Evolutionary conservation across 2,113 vertebrate genomes (phyloP), one percentile per base, ranked within the genome.

Genomic region (Meriones unguiculatus): DNA sequence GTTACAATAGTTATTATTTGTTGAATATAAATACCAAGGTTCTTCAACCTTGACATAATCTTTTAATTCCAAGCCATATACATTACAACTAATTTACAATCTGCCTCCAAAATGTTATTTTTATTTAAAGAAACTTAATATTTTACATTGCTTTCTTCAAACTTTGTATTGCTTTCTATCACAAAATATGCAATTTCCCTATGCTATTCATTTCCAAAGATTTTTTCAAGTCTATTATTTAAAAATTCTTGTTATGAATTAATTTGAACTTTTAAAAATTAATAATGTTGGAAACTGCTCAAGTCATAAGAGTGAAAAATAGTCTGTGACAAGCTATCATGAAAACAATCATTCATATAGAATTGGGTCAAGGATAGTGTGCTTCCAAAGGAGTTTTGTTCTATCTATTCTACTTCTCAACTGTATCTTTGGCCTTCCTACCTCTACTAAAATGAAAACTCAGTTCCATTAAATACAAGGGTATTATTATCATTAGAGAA

Each of bases 401-500:
- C 59, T 94, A 67, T 35, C 13, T 67, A 93, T 32, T 25, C 6
- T 65, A 86, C 84, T 95, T 76, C 41, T 80, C 46, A 93, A 62
- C 13, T 81, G 95, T 95, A 88, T 96, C n/a, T 67, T 38, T 96
- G 12, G 14, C 46, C 89, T 98, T 97, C 11, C 87, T 95, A 95
- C 67, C 92, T 80, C 80, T 98, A 94, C 91, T 94, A 96, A 95
- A 95, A 89, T 18, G 69, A 76, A 93, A 97, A 77, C 80, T 87
- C 80, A 87, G n/a, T 91, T 24, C 62, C 88, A 97, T 96, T 93
- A 90, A 92, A 94, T 89, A 92, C 86, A 97, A 96, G 69, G 62
- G 67, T 97, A 97, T 96, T 95, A 97, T 97, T 97, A 97, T 97
- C 95, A 95, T 96, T 98, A 97, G 81, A 95, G 72, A 96, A 96